Conservation (phyloP, 2,888 invertebrate species). For the Sesia bembeciformis region DNA sequence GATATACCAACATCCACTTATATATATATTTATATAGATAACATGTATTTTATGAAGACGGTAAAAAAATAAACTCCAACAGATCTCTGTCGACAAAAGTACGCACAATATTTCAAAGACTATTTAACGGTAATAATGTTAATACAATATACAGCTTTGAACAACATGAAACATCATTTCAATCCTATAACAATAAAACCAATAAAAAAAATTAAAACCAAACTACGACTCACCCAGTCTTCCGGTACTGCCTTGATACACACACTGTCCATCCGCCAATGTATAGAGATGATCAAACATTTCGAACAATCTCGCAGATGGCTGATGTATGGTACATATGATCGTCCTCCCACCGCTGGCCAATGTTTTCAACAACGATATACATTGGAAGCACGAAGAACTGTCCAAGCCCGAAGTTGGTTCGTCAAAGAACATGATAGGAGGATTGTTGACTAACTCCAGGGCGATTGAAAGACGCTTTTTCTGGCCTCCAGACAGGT, state of each 20-base stretch:
- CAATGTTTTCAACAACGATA: conserved; percentile 89
- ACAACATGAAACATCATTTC: too few species aligned
- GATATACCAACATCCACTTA: too few species aligned
- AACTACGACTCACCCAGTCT: conserved; percentile 79
- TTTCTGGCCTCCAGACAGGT: conserved; percentile 95
- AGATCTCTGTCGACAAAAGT: too few species aligned
- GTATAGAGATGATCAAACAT: conserved; percentile 98
- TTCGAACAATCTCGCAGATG: conserved; percentile 95
- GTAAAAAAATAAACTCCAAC: too few species aligned
- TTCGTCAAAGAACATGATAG: conserved; percentile 98
- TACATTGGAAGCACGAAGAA: conserved; percentile 95
- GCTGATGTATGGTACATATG: conserved; percentile 97
- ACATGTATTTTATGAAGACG: too few species aligned
- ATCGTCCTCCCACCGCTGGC: conserved; percentile 94
- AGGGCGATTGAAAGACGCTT: conserved; percentile 95
- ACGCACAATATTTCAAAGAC: too few species aligned
- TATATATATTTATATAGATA: too few species aligned
- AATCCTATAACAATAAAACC: not conserved
- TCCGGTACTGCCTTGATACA: conserved; percentile 92
- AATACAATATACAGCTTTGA: too few species aligned
- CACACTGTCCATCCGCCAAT: conserved; percentile 94
- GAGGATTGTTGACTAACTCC: conserved; percentile 96
- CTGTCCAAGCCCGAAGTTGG: conserved; percentile 97
- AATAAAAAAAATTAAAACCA: not conserved
- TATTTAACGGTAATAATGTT: too few species aligned